These are phyloP conservation scores for Sinosuthora webbiana DNA, from an alignment of 2,113 vertebrate species.

Conservation along the genomic window DNA sequence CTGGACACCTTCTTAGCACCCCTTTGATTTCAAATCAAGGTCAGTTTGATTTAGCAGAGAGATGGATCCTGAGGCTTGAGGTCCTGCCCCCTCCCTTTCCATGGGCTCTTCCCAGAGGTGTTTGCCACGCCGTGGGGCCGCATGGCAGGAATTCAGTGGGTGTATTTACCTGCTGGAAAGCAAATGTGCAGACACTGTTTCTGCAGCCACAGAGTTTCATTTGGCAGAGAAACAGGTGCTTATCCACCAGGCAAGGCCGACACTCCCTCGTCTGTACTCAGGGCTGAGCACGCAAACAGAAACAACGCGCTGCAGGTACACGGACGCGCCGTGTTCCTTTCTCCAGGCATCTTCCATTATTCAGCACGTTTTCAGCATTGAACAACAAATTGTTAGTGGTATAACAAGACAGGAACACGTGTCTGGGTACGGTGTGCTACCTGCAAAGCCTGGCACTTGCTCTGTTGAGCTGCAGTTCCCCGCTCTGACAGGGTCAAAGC, in stretches of 20 bases:
- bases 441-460: not conserved
- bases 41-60: not conserved
- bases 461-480: not conserved
- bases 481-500: not conserved
- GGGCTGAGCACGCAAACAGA: constrained; percentile 48
- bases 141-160: not conserved
- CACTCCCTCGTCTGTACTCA: constrained; percentile 37
- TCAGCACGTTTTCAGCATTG: constrained; percentile 57
- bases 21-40: not conserved
- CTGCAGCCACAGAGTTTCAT: constrained; percentile 53
- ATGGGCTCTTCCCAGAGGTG: not conserved
- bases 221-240: constrained; percentile 39
- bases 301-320: constrained; percentile 30
- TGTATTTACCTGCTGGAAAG: constrained; percentile 33
- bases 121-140: not conserved
- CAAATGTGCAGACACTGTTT: not conserved
- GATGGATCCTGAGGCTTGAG: not conserved
- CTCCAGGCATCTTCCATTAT: constrained; percentile 71
- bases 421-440: not conserved
- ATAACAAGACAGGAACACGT: constrained; percentile 58
- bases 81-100: not conserved
- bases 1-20: not conserved
- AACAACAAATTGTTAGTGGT: constrained; percentile 65
- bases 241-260: constrained; percentile 26
- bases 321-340: constrained; percentile 13